Evolutionary conservation across 2,113 vertebrate species (phyloP).

Genomic region (Takifugu flavidus): DNA sequence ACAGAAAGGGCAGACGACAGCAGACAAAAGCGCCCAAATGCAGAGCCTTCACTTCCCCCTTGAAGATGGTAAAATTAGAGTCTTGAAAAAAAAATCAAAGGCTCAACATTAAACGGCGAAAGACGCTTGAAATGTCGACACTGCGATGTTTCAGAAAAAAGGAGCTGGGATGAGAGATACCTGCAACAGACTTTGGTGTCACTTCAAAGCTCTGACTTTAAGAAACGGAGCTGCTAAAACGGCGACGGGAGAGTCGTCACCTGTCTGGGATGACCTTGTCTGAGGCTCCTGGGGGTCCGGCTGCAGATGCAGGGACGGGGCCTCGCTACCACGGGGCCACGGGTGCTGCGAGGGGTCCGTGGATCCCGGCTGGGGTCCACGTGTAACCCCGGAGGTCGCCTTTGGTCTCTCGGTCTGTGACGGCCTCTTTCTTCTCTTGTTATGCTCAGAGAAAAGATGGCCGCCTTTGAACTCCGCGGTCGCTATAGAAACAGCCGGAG

Average conservation of each 20-base stretch:
- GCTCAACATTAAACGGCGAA: constrained; percentile 68
- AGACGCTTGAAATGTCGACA: constrained; percentile 74
- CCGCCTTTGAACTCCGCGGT: constrained; percentile 74
- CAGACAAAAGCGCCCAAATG: constrained; percentile 72
- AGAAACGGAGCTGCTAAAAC: constrained; percentile 70
- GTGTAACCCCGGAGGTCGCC: constrained; percentile 68
- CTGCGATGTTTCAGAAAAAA: constrained; percentile 70
- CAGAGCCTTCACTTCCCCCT: constrained; percentile 68
- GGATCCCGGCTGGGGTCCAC: constrained; percentile 57
- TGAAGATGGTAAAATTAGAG: constrained; percentile 77
- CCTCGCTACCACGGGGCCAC: constrained; percentile 33
- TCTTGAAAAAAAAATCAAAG: constrained; percentile 76
- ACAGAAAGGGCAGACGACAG: constrained; percentile 66
- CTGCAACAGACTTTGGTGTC: constrained; percentile 74
- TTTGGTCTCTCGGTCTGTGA: constrained; percentile 67
- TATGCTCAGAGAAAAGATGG: constrained; percentile 68
- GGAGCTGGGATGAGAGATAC: constrained; percentile 71
- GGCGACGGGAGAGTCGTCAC: constrained; percentile 64
- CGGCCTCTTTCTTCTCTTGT: constrained; percentile 73
- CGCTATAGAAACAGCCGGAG: constrained; percentile 74
- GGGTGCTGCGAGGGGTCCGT: constrained; percentile 18
- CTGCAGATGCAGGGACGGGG: constrained; percentile 41
- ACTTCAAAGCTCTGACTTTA: constrained; percentile 72
- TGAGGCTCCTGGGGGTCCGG: constrained; percentile 51
- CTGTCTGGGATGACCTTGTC: constrained; percentile 61